Base-by-base conservation (phyloP, 2,113 vertebrate genomes). In the Platysternon megacephalum region DNA sequence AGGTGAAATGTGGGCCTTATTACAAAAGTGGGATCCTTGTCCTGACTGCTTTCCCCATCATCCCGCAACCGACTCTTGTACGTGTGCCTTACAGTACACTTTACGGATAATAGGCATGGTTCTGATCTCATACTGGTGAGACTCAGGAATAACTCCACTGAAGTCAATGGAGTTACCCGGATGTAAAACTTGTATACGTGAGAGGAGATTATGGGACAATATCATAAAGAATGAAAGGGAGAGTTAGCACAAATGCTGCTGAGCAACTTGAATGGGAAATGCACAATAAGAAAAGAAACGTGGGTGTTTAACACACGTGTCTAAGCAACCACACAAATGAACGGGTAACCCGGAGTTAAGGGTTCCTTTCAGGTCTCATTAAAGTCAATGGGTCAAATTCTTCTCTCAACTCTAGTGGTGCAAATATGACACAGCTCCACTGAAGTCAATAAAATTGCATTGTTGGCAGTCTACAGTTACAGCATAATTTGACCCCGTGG, bases 401-500 rank as follows among this genome's bases (percentile, higher is more conserved):
- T 74, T 13, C 51, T 81, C 32, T 72, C 14, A 32, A 79, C 26
- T 46, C 13, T n/a, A 21, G 19, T 39, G 65, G 35, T 65, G 6
- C 24, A 51, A 81, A 46, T 10, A 85, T 84, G 22, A 8, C 76
- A 39, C 26, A 29, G 6, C 0, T 24, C 35, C 91, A 26, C 6
- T 46, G 51, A 88, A 16, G 14, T 0, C 2, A 48, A 1, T 58
- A 84, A 53, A 53, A 4, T 11, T 78, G 85, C 13, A 87, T 55
- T 22, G 17, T 3, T 3, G 4, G 32, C 0, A 12, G 3, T 12
- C 32, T 65, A 78, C 11, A 0, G 1, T 2, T 44, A 58, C 48
- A 89, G 17, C 35, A 65, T 6, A 19, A 90, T 79, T 65, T 22
- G 5, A 16, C 28, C 53, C n/a, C 8, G 0, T 44, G 53, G 55